phyloP scores from a whole-genome alignment of 2,888 invertebrate species.

The Tuta absoluta region DNA sequence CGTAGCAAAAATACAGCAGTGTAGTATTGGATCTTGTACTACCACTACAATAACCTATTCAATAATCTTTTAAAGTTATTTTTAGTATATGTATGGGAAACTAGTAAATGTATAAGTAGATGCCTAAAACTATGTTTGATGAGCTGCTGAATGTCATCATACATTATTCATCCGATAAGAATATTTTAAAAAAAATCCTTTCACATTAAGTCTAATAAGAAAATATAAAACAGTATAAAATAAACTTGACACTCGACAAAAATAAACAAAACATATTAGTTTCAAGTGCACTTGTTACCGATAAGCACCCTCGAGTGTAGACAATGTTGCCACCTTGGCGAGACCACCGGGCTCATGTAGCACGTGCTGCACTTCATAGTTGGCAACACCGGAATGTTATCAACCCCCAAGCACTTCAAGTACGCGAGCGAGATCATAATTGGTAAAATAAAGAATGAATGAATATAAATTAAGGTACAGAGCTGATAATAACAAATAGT shows the following conservation, averaged over 20 bases:
- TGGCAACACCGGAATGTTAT: background rate
- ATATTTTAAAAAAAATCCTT: background rate
- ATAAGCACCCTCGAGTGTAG: conserved; percentile 2
- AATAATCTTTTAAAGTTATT: too few species aligned
- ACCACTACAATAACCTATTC: too few species aligned
- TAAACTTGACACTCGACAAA: conserved; percentile 10
- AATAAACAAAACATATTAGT: conserved; percentile 20
- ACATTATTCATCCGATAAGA: too few species aligned
- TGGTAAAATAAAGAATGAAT: too few species aligned
- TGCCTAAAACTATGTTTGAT: too few species aligned
- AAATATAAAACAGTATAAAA: background rate
- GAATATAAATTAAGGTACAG: too few species aligned
- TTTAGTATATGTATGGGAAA: too few species aligned
- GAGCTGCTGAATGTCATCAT: too few species aligned
- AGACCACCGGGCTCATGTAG: conserved; percentile 49
- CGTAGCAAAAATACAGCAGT: too few species aligned
- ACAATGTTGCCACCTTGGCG: conserved; percentile 35
- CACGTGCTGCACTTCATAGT: conserved; percentile 42
- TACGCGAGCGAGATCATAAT: background rate
- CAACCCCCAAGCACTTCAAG: background rate
- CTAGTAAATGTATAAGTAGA: too few species aligned
- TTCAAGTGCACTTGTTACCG: background rate
- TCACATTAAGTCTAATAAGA: background rate
- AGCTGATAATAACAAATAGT: too few species aligned
- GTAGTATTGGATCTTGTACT: too few species aligned